Conservation (phyloP, 2,888 invertebrate species). For the Acheta domesticus region DNA sequence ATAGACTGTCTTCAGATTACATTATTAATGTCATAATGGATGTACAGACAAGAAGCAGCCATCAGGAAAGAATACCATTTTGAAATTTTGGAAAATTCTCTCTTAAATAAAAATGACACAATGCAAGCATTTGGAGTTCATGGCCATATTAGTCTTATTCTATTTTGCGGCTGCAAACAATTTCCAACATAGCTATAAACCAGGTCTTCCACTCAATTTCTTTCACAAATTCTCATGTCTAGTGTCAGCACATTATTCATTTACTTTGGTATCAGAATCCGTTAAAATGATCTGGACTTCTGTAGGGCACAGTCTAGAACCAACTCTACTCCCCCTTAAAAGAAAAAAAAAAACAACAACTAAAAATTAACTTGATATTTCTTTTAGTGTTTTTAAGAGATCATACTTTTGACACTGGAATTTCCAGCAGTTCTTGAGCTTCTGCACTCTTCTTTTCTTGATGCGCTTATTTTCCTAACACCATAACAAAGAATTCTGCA, state of each 20-base stretch:
- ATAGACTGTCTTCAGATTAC: background rate
- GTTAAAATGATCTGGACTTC: background rate
- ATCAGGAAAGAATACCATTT: background rate
- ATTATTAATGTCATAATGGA: background rate
- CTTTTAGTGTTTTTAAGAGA: background rate
- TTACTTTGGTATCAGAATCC: constrained; percentile 10
- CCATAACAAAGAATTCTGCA: constrained; percentile 18
- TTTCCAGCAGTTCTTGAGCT: constrained; percentile 8
- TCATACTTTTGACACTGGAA: background rate
- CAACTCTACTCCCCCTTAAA: constrained; percentile 11
- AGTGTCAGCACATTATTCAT: background rate
- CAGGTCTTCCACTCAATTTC: background rate
- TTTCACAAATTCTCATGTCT: background rate
- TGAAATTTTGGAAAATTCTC: no score
- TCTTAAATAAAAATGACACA: no score
- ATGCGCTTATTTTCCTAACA: background rate
- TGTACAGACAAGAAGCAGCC: background rate
- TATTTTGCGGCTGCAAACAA: background rate
- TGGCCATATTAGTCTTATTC: no score
- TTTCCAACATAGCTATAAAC: background rate
- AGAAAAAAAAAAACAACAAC: background rate
- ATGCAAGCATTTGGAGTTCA: no score
- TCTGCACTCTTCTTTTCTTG: background rate
- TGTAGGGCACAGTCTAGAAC: constrained; percentile 2
- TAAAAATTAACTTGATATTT: background rate